These are phyloP conservation scores for Urocitellus parryii DNA, from an alignment of 2,113 vertebrate genomes.

Conservation along the genomic window DNA sequence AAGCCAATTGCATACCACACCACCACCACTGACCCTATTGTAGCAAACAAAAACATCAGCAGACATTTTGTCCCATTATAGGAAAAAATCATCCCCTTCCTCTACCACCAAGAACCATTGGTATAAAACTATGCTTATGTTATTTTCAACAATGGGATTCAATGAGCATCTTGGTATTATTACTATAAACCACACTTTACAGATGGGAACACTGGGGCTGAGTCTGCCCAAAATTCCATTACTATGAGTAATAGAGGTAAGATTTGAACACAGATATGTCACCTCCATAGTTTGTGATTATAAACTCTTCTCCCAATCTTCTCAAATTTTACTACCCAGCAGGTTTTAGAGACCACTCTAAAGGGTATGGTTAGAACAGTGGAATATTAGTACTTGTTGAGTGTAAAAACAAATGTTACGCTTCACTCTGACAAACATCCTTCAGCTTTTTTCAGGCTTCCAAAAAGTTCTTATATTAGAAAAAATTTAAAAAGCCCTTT, in stretches of 20 bases:
- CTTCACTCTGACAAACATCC: slow-evolving; percentile 2
- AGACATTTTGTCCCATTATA: background rate
- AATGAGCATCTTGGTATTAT: background rate
- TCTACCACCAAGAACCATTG: background rate
- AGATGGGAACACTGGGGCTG: background rate
- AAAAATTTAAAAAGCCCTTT: background rate
- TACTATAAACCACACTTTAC: background rate
- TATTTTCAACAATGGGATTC: background rate
- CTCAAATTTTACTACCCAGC: background rate
- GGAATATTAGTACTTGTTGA: background rate
- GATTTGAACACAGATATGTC: background rate
- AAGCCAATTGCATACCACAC: background rate
- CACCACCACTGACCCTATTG: background rate
- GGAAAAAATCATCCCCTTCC: background rate
- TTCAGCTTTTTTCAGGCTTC: background rate
- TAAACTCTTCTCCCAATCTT: background rate
- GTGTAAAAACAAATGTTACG: background rate
- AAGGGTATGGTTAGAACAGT: background rate
- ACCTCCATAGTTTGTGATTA: background rate
- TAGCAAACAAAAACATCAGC: background rate
- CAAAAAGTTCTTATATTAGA: background rate
- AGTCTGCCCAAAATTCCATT: background rate
- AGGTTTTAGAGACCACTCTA: background rate
- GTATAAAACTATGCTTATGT: background rate
- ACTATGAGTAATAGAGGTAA: background rate